Conservation (phyloP, 2,888 invertebrate genomes). For the Leucophenga maculata region DNA sequence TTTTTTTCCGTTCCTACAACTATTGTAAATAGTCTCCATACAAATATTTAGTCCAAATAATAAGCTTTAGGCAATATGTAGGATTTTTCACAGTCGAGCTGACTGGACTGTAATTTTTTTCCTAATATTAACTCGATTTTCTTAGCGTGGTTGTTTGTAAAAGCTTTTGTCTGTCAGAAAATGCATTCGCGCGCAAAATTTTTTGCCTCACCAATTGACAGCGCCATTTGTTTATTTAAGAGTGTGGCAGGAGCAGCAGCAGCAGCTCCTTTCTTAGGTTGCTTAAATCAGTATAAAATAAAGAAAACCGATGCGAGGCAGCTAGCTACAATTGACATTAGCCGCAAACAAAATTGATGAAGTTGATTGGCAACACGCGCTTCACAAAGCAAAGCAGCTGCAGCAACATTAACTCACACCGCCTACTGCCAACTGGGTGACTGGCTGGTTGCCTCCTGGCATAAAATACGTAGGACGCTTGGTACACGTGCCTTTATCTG, state of each 20-base stretch:
- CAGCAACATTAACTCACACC: neutral
- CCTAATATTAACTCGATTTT: too few relatives aligned
- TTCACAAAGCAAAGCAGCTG: neutral
- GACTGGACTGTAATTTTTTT: too few relatives aligned
- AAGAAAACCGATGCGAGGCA: neutral
- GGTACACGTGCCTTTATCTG: neutral
- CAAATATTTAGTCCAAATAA: too few relatives aligned
- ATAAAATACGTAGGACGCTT: too few relatives aligned
- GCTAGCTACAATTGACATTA: neutral
- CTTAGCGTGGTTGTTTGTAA: too few relatives aligned
- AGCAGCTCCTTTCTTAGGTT: too few relatives aligned
- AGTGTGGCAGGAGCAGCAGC: neutral
- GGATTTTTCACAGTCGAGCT: too few relatives aligned
- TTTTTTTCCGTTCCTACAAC: too few relatives aligned
- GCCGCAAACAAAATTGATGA: slow-evolving; percentile 3
- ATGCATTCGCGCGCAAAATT: neutral
- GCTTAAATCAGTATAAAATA: neutral
- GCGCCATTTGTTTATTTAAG: slow-evolving; percentile 5
- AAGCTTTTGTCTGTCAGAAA: neutral
- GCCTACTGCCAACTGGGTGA: neutral
- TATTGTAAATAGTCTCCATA: too few relatives aligned
- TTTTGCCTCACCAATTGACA: neutral
- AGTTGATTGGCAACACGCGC: slow-evolving; percentile 1
- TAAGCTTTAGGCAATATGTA: too few relatives aligned
- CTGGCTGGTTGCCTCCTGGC: too few relatives aligned